Base-by-base conservation (phyloP, 2,113 vertebrate genomes). In the Channa maculata region DNA sequence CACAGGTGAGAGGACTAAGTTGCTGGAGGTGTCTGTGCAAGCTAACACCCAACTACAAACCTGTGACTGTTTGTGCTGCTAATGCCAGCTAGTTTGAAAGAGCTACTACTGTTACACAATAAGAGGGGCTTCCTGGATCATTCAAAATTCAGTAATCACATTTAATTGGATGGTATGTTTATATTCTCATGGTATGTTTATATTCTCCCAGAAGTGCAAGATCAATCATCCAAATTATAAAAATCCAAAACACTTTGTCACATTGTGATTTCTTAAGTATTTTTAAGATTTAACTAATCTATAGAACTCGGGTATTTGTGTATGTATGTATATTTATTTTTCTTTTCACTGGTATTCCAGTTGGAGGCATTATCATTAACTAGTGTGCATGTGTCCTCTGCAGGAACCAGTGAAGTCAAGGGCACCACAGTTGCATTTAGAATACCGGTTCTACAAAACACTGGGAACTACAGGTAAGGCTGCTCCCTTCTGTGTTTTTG, bases 401-500 rank as follows among this genome's bases (percentile, higher is more conserved):
- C 84, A 99, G 98, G 98, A 99, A 94, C 97, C 97, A 87, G 97
- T 99, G 84, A 99, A 99, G 91, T 99, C 98, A 3, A 96, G 98
- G 79, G 97, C 98, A 46, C 98, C 98, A 24, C 97, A 99, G 91
- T 95, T 99, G 83, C 98, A 98, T 92, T 94, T 98, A 93, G 97
- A 99, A 79, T 99, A 98, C 93, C 96, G 97, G 85, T 99, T 98
- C 95, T 99, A 99, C 93, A 99, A 99, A 90, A 97, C 97, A 34
- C 95, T 99, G 12, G 98, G 98, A 86, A 96, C 93, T 80, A 92
- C 95, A 43, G 97, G 97, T 98, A 90, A 95, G 94, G 6, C 44
- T 4, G 2, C 34, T 44, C 51, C 33, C 6, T 2, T 10, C 38
- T 8, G 4, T 76, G 64, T 81, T 50, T 43, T 50, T 58, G 9